Conservation (phyloP, 2,888 invertebrate genomes). For the Hololepta plana region DNA sequence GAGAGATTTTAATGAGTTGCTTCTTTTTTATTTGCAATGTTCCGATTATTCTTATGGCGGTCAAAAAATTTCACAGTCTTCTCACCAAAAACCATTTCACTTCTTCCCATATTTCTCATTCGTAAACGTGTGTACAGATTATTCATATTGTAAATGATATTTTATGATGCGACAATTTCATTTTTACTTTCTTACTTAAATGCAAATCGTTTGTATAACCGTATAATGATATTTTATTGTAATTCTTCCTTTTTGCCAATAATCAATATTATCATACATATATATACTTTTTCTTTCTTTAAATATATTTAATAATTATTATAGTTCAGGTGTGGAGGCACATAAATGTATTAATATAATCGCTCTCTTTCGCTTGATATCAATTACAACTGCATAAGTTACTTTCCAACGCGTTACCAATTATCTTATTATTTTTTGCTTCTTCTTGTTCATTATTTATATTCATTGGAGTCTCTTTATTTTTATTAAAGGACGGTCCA, state of each 20-base stretch:
- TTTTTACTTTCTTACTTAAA: background rate
- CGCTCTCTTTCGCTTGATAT: no score
- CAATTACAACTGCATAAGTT: no score
- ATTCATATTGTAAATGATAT: no score
- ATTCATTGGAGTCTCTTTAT: conserved; percentile 7
- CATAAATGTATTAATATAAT: conserved; percentile 23
- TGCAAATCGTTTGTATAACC: no score
- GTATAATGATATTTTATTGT: conserved; percentile 7
- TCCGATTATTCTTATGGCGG: no score
- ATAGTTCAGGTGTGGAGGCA: conserved; percentile 22
- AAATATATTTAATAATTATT: conserved; percentile 1
- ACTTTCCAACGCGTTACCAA: conserved; percentile 8
- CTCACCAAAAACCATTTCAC: background rate
- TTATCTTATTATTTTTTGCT: conserved; percentile 8
- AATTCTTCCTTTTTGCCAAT: conserved; percentile 5
- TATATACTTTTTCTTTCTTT: background rate
- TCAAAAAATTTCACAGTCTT: no score
- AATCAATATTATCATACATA: conserved; percentile 2
- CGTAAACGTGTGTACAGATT: no score
- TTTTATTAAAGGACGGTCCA: conserved; percentile 12
- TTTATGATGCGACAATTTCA: conserved; percentile 1
- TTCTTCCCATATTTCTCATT: background rate
- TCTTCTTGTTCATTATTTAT: conserved; percentile 6
- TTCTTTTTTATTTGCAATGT: no score
- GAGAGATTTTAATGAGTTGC: no score